phyloP scores from a whole-genome alignment of 2,797 vertebrate species.

The Acropternis orthonyx region DNA sequence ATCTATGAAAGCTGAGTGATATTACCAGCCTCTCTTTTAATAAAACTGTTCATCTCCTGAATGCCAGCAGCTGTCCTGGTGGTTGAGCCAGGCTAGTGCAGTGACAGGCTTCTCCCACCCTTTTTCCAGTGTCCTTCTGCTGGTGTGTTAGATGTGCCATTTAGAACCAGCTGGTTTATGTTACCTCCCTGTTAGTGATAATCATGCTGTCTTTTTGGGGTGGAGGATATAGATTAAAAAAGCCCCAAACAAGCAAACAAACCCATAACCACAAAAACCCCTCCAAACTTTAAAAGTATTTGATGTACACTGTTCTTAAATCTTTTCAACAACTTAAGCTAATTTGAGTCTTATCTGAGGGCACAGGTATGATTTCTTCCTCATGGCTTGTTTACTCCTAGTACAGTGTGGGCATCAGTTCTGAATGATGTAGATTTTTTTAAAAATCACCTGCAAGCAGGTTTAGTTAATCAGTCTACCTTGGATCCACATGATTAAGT shows the following conservation, averaged over 20 bases:
- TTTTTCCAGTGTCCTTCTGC: background rate
- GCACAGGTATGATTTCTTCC: background rate
- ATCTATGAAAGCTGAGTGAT: background rate
- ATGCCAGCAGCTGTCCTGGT: background rate
- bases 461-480: background rate
- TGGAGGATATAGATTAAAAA: background rate
- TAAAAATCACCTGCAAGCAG: background rate
- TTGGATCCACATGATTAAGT: background rate
- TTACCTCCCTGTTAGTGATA: background rate
- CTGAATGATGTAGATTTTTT: background rate
- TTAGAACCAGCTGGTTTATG: rapidly evolving
- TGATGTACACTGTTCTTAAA: background rate
- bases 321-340: background rate
- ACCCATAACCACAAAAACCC: background rate
- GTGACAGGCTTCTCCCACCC: rapidly evolving
- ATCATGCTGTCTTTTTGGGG: background rate
- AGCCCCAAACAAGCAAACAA: background rate
- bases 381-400: background rate
- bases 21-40: background rate
- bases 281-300: background rate
- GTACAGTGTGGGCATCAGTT: background rate
- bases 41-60: background rate
- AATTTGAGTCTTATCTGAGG: background rate
- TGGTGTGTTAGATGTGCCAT: background rate
- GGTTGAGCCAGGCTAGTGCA: background rate